These are phyloP conservation scores for Kryptolebias marmoratus DNA, from an alignment of 2,113 vertebrate species.

Conservation along the genomic window DNA sequence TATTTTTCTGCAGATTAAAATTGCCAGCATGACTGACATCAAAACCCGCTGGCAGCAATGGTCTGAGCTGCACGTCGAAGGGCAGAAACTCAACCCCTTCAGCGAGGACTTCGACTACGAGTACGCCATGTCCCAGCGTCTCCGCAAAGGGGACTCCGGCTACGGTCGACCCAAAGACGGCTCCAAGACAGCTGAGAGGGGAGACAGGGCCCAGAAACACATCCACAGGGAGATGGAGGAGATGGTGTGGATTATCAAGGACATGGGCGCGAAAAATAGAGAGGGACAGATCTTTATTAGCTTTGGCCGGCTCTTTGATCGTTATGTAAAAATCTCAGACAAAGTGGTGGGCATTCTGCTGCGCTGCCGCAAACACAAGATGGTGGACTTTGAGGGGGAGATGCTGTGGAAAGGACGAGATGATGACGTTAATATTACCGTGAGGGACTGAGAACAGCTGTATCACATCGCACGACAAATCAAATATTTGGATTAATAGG, in stretches of 20 bases:
- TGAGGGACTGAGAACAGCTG: slow-evolving; percentile 65
- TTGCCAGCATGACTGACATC: slow-evolving; percentile 74
- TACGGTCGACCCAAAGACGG: slow-evolving; percentile 84
- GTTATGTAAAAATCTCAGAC: slow-evolving; percentile 85
- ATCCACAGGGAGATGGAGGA: slow-evolving; percentile 84
- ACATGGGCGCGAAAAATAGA: slow-evolving; percentile 74
- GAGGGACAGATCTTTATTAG: slow-evolving; percentile 66
- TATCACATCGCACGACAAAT: no score
- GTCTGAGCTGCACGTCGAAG: slow-evolving; percentile 76
- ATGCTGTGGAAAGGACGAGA: slow-evolving; percentile 86
- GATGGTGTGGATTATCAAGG: slow-evolving; percentile 83
- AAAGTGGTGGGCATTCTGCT: slow-evolving; percentile 86
- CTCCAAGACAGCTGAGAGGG: slow-evolving; percentile 81
- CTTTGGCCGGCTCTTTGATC: slow-evolving; percentile 83
- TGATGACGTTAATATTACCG: slow-evolving; percentile 77
- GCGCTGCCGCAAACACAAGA: slow-evolving; percentile 84
- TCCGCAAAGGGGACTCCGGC: slow-evolving; percentile 81
- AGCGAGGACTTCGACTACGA: slow-evolving; percentile 84
- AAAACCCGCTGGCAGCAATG: slow-evolving; percentile 82
- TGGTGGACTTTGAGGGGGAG: slow-evolving; percentile 84
- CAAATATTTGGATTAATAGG: background rate
- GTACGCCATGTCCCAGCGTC: slow-evolving; percentile 80
- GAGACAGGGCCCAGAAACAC: slow-evolving; percentile 80
- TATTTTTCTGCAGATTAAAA: slow-evolving; percentile 70
- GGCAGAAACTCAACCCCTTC: slow-evolving; percentile 86